Percentiles rank a stretch among this genome's conserved stretches.
phyloP scores from a whole-genome alignment of 2,113 vertebrate genomes.

The Mystacornis crossleyi region DNA sequence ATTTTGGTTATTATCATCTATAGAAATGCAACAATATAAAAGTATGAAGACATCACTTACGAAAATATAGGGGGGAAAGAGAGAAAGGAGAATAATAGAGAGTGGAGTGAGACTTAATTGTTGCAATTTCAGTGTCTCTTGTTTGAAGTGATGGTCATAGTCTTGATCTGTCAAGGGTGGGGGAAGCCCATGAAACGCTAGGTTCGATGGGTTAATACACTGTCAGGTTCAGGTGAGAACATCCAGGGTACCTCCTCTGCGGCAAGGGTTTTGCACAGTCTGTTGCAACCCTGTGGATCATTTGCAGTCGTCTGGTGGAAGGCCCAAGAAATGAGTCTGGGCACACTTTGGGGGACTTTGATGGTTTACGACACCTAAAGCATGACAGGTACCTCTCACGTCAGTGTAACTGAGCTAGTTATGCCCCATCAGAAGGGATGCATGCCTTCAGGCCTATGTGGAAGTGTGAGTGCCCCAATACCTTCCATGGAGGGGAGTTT shows the following conservation, averaged over 20 bases:
- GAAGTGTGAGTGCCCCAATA: neutral
- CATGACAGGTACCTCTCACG: neutral
- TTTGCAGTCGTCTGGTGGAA: neutral
- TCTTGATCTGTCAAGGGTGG: accelerated
- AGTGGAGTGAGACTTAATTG: neutral
- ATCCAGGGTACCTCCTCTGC: neutral
- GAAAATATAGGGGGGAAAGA: neutral
- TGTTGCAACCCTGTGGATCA: no score
- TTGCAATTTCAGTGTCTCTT: neutral
- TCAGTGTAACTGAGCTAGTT: neutral
- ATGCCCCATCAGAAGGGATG: neutral
- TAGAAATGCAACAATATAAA: neutral
- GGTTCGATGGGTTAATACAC: neutral
- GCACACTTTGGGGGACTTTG: neutral
- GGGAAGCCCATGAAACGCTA: neutral
- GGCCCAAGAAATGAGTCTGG: neutral
- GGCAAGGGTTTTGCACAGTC: accelerated
- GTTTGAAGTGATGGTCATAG: neutral
- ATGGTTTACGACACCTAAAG: no score
- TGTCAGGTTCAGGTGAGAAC: neutral
- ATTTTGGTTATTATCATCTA: neutral
- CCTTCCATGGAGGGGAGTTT: neutral
- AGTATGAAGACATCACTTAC: neutral
- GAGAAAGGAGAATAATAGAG: neutral
- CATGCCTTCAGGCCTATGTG: neutral